Conservation (phyloP, 2,797 vertebrate species). For the Tinamus major region DNA sequence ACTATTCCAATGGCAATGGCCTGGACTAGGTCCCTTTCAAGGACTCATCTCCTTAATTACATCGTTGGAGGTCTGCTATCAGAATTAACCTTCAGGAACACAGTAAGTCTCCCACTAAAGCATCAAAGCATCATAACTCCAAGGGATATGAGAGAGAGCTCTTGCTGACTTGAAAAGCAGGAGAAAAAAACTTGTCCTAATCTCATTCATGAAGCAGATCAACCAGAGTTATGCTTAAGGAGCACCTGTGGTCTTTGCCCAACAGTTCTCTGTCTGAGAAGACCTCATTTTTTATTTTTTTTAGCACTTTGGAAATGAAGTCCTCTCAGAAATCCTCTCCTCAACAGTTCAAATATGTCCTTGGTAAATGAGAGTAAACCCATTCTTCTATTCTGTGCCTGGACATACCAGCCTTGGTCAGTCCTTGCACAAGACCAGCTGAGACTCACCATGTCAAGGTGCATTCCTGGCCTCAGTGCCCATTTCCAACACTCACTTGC, state of each 20-base stretch:
- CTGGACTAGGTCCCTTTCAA: neutral
- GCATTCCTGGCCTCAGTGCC: neutral
- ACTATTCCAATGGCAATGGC: neutral
- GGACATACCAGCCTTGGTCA: rapidly evolving
- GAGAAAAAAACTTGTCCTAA: neutral
- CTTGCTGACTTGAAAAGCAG: neutral
- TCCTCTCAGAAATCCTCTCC: neutral
- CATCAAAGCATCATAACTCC: neutral
- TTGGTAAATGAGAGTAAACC: neutral
- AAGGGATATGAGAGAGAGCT: neutral
- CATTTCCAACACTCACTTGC: neutral
- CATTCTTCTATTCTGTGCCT: rapidly evolving
- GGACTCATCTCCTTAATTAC: neutral
- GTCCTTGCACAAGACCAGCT: neutral
- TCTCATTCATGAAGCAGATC: rapidly evolving
- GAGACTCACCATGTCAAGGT: neutral
- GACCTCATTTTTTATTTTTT: neutral
- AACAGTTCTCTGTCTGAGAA: neutral
- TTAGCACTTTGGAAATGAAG: neutral
- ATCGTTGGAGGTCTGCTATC: neutral
- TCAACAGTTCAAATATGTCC: neutral
- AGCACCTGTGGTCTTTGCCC: rapidly evolving
- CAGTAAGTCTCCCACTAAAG: neutral
- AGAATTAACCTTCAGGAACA: neutral
- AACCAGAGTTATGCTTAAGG: neutral